Evolutionary conservation across 1,140 invertebrate species (phyloP), one percentile per base, ranked within the genome.

Genomic region (Myzus persicae): DNA sequence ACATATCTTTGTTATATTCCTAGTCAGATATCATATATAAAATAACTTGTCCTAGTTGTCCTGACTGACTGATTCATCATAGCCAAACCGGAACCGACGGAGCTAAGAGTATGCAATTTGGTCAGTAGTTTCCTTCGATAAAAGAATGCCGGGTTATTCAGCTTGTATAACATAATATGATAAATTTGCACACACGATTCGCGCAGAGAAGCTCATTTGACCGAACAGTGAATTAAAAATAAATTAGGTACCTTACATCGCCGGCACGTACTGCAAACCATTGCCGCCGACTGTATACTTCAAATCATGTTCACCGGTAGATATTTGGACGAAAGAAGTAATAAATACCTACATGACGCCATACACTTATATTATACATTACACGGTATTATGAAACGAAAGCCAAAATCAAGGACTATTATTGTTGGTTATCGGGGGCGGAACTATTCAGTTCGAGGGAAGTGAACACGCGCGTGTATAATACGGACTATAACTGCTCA

Each of bases 391-490:
- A 76, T 67, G 26, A n/a, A 67, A 67, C 59, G 82, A 84, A 42
- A 11, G 9, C 40, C 8, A 26, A 84, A 84, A 84, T 84, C 82
- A 84, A 84, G 38, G 40, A 11, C 8, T 40, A 84, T 5, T 82
- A 82, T 38, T 40, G n/a, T 44, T 87, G 14, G 85, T 87, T 36
- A 48, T 51, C n/a, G n/a, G 87, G 87, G 87, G 87, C 44, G 44
- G n/a, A 31, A 42, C 84, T 44, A 85, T n/a, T 42, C 40, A 85
- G 38, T 42, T 24, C 11, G 24, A 85, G 42, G 84, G 84, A 85
- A 85, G 84, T 84, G 24, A 42, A 84, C 38, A 84, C 82, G 24
- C 38, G 38, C 40, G 24, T 42, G 2, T 85, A 85, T 44, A 44
- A 54, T 89, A 54, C 22, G 6, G n/a, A 26, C 36, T 88, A 48